Evolutionary conservation across 2,888 invertebrate genomes (phyloP), one percentile per base, ranked within the genome.

Genomic region (Gymnosoma rotundatum): DNA sequence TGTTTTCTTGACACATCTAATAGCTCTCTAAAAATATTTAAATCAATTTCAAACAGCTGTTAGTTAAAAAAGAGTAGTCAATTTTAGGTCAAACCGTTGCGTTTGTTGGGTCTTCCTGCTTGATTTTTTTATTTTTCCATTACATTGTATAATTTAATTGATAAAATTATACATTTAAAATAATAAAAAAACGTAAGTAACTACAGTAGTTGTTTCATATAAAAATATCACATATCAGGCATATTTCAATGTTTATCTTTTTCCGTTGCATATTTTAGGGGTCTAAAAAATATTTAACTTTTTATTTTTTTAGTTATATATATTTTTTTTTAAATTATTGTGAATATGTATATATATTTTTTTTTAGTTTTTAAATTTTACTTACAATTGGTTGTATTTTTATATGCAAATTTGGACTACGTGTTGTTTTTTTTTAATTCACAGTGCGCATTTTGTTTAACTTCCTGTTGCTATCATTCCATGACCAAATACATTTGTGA

Each of bases 401-500:
- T 58, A 16, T 52, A 38, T 67, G 21, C 21, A 54, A 54, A 54
- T 54, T 8, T 54, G 1, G 14, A 9, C 4, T 18, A n/a, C n/a
- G 54, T 60, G 32, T 54, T n/a, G n/a, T 70, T 9, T 20, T n/a
- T 25, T 25, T 54, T 52, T 18, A 64, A 60, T 76, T 50, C 52
- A 79, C 58, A 60, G 10, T 38, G 61, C 38, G 20, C 75, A 64
- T 32, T 76, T 72, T 82, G 70, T 64, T 75, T 52, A 60, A 82
- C 58, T 76, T 82, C 81, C 81, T 75, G 70, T 82, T 76, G 64
- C 75, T 75, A 81, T 75, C 83, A 75, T 54, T 78, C 67, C 73
- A 32, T 84, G 83, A 80, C 78, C 80, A 78, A 73, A 73, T 52
- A 73, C 79, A 52, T 63, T 63, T 80, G 72, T 61, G 83, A 61